Evolutionary conservation across 2,888 invertebrate species (phyloP).

Genomic region (Dryobota labecula): DNA sequence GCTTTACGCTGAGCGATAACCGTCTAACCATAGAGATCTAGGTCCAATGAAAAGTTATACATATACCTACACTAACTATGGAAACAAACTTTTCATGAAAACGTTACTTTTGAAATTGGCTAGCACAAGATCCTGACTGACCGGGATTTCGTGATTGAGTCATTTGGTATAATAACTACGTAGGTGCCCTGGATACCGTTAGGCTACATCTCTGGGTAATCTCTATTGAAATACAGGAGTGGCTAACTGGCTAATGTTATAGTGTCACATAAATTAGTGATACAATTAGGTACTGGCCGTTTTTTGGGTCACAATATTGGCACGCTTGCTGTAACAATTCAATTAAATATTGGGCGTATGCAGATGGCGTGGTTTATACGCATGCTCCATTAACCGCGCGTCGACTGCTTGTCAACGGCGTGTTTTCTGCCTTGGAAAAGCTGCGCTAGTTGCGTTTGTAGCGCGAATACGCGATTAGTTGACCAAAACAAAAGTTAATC

Average conservation of each 20-base stretch:
- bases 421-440: too few relatives aligned
- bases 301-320: not conserved
- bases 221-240: not conserved
- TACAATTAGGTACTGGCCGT: not conserved
- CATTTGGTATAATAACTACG: not conserved
- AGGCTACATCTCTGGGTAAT: not conserved
- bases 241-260: not conserved
- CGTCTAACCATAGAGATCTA: constrained; percentile 1
- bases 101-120: not conserved
- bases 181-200: not conserved
- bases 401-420: too few relatives aligned
- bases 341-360: not conserved
- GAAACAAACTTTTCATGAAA: not conserved
- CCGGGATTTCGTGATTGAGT: not conserved
- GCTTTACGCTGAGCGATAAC: constrained; percentile 9
- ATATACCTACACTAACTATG: not conserved
- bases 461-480: too few relatives aligned
- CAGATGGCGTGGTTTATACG: too few relatives aligned
- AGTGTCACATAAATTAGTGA: not conserved
- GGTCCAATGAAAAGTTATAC: not conserved
- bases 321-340: not conserved
- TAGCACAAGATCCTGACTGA: not conserved
- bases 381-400: too few relatives aligned
- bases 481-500: not conserved
- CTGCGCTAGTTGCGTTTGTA: too few relatives aligned